phyloP scores from a whole-genome alignment of 2,113 vertebrate species.

The Illadopsis cleaveri region DNA sequence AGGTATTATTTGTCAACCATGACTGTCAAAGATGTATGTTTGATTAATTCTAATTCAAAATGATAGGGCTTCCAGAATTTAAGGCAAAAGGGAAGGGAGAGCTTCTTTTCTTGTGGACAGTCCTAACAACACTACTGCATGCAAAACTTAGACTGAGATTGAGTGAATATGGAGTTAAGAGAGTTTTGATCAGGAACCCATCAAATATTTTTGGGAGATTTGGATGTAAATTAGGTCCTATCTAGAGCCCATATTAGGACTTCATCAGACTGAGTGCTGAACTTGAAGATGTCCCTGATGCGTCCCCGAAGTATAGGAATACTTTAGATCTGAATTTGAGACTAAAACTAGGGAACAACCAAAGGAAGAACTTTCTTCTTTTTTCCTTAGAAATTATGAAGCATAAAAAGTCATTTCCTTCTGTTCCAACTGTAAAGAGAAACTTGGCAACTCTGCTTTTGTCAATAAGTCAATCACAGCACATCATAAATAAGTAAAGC shows the following conservation, averaged over 20 bases:
- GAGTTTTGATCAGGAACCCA: background rate
- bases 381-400: background rate
- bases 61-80: background rate
- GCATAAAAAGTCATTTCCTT: background rate
- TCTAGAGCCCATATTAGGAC: background rate
- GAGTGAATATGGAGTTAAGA: background rate
- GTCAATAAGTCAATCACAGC: background rate
- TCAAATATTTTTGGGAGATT: background rate
- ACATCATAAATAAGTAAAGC: background rate
- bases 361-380: background rate
- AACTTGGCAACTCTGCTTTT: background rate
- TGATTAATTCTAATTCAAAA: background rate
- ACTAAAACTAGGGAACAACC: background rate
- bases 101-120: background rate
- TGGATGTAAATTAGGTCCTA: background rate
- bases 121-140: background rate
- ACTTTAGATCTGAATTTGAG: background rate
- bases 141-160: background rate
- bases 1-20: background rate
- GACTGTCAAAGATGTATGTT: background rate
- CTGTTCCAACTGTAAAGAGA: background rate
- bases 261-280: background rate
- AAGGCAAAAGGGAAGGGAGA: background rate
- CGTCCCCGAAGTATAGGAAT: background rate
- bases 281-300: background rate